phyloP scores from a whole-genome alignment of 2,888 invertebrate genomes.

The Encarsia formosa region DNA sequence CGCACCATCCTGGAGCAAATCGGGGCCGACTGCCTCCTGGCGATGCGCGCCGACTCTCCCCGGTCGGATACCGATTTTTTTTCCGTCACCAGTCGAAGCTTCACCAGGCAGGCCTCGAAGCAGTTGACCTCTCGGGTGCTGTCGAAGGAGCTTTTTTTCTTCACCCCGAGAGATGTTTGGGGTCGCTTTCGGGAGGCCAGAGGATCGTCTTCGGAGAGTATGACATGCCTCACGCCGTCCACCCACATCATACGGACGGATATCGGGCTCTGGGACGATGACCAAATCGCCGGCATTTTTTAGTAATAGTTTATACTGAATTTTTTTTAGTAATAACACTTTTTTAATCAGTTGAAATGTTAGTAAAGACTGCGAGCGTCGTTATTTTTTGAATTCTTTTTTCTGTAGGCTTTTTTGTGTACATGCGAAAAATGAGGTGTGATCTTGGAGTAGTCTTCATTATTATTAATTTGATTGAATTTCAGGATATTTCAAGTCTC shows the following conservation, averaged over 20 bases:
- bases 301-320: too few species aligned
- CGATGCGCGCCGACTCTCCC: conserved; percentile 25
- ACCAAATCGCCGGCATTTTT: conserved; percentile 57
- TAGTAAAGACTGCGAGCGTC: too few species aligned
- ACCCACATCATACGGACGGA: conserved; percentile 65
- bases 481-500: too few species aligned
- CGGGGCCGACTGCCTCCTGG: conserved; percentile 40
- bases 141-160: conserved; percentile 27
- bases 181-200: conserved; percentile 37
- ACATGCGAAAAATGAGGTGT: too few species aligned
- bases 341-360: too few species aligned
- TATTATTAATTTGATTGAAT: too few species aligned
- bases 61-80: conserved; percentile 26
- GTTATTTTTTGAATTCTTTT: too few species aligned
- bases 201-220: conserved; percentile 64
- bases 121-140: conserved; percentile 30
- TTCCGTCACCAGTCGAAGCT: conserved; percentile 38
- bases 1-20: conserved; percentile 7
- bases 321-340: too few species aligned
- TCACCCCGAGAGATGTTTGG: conserved; percentile 29
- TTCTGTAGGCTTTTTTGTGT: too few species aligned
- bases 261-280: conserved; percentile 57
- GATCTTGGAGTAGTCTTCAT: too few species aligned
- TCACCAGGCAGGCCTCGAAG: conserved; percentile 39
- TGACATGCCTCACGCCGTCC: conserved; percentile 67